Conservation (phyloP, 2,113 vertebrate species). For the Cygnus buccinator region DNA sequence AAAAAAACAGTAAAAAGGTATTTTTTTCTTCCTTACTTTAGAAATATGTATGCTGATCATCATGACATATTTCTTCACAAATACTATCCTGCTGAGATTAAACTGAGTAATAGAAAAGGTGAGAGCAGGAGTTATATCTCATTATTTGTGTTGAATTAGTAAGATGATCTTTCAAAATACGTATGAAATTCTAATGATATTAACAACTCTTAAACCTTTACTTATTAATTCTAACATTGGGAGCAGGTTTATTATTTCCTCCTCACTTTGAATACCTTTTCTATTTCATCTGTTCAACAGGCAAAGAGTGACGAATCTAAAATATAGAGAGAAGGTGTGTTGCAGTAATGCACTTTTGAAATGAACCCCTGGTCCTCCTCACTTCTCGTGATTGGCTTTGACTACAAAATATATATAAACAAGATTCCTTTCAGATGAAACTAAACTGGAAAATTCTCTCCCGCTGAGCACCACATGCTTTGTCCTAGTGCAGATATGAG, state of each 20-base stretch:
- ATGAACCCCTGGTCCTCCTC: background rate
- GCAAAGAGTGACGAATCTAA: background rate
- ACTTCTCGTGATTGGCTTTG: background rate
- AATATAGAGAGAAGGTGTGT: background rate
- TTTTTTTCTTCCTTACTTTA: too few species aligned
- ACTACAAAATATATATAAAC: background rate
- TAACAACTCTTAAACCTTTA: background rate
- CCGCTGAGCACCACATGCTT: background rate
- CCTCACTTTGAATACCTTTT: background rate
- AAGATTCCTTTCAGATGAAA: background rate
- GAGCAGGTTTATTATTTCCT: background rate
- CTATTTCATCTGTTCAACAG: background rate
- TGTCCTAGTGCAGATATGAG: rapidly evolving
- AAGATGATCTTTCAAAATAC: background rate
- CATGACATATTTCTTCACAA: background rate
- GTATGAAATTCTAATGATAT: background rate
- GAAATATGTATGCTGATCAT: background rate
- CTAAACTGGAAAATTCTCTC: background rate
- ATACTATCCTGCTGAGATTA: background rate
- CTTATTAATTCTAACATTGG: background rate
- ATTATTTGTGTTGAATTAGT: background rate
- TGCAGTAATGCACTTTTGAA: background rate
- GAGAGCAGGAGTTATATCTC: background rate
- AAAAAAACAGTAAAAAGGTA: too few species aligned
- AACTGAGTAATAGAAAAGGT: background rate